Conservation (phyloP, 2,888 invertebrate species). For the Mantis religiosa region DNA sequence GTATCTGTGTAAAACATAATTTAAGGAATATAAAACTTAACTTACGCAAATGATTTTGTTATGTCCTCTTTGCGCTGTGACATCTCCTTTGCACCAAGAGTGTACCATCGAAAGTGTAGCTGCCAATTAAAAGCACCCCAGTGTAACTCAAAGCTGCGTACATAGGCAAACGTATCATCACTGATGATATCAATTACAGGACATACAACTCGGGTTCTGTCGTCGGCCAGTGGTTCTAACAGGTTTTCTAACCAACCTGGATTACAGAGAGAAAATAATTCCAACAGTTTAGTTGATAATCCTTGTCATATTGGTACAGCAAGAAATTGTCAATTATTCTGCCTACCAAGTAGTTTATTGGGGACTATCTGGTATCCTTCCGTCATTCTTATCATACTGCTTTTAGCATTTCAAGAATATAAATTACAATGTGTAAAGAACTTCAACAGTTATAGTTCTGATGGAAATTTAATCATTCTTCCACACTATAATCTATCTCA, state of each 20-base stretch:
- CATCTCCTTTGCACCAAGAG: slow-evolving; percentile 64
- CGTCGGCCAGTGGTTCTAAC: slow-evolving; percentile 58
- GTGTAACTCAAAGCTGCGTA: slow-evolving; percentile 90
- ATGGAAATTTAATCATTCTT: too few species aligned
- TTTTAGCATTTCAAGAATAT: too few species aligned
- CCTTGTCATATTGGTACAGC: too few species aligned
- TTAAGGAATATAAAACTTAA: neutral
- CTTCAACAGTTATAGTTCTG: too few species aligned
- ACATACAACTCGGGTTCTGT: slow-evolving; percentile 64
- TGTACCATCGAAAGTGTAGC: slow-evolving; percentile 85
- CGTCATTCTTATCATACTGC: too few species aligned
- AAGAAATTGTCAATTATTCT: too few species aligned
- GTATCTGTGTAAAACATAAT: neutral
- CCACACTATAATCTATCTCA: too few species aligned
- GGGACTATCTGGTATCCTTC: too few species aligned
- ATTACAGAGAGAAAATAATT: neutral
- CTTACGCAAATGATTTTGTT: slow-evolving; percentile 57
- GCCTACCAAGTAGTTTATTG: too few species aligned
- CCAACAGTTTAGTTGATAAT: neutral
- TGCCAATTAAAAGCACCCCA: slow-evolving; percentile 99
- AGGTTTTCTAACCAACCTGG: slow-evolving; percentile 75
- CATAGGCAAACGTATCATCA: slow-evolving; percentile 93
- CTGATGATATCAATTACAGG: slow-evolving; percentile 93
- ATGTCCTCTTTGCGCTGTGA: slow-evolving; percentile 58
- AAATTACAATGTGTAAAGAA: too few species aligned